A percentile compares a stretch with the other conserved stretches of the same genome.
phyloP scores from a whole-genome alignment of 2,888 invertebrate genomes.

The Athrips mouffetella region DNA sequence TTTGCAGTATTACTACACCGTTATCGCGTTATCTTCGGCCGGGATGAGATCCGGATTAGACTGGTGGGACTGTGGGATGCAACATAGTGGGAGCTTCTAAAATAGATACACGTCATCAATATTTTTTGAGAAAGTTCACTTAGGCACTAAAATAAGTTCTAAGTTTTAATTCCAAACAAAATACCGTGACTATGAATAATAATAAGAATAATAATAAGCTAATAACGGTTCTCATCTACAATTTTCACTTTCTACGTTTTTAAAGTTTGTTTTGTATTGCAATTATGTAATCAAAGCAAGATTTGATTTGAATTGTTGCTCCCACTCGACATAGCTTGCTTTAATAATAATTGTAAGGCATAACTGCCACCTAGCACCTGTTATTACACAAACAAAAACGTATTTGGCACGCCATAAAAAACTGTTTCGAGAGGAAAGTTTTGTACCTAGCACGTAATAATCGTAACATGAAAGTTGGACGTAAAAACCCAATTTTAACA shows the following conservation, averaged over 20 bases:
- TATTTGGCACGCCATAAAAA: neutral
- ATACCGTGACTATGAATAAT: neutral
- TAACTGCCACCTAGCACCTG: neutral
- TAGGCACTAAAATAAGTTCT: no score
- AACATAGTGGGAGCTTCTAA: neutral
- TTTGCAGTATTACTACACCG: conserved; percentile 50
- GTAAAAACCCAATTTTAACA: conserved; percentile 11
- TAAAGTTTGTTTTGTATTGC: neutral
- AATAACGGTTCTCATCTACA: neutral
- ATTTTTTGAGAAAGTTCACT: no score
- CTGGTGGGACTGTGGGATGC: conserved; percentile 46
- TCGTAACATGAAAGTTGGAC: conserved; percentile 1
- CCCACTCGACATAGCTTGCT: neutral
- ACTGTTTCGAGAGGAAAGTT: conserved; percentile 4
- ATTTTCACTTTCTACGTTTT: neutral
- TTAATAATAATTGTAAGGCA: neutral
- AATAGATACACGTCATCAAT: no score
- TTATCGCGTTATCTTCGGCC: conserved; percentile 67
- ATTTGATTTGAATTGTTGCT: neutral
- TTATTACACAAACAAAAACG: conserved; percentile 1
- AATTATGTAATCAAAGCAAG: conserved; percentile 15
- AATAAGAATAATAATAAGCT: no score
- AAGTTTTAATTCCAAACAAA: no score
- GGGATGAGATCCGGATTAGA: conserved; percentile 55
- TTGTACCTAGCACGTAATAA: conserved; percentile 2